Conservation (phyloP, 2,888 invertebrate genomes). For the Andrena hattorfiana region DNA sequence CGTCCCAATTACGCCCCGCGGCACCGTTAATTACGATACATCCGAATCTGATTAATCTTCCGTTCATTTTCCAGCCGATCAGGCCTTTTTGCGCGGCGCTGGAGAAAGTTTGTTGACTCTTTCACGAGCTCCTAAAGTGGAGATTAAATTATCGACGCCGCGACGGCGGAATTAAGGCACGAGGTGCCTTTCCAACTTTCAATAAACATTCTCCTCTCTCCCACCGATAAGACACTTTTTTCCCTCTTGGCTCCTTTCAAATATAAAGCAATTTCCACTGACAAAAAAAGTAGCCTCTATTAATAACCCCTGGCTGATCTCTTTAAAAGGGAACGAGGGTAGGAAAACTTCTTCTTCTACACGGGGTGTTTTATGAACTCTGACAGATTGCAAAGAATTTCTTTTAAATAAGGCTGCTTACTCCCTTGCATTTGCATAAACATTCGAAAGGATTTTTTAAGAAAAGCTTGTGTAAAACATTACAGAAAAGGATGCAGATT, state of each 20-base stretch:
- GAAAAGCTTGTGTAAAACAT: too few species aligned
- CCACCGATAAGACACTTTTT: not conserved
- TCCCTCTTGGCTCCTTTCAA: not conserved
- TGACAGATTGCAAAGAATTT: too few species aligned
- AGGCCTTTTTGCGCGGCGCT: not conserved
- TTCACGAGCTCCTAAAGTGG: not conserved
- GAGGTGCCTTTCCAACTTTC: not conserved
- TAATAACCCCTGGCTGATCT: not conserved
- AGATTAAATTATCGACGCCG: constrained; percentile 23
- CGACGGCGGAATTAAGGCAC: not conserved
- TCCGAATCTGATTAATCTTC: constrained; percentile 39
- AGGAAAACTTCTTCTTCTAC: too few species aligned
- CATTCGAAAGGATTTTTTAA: not conserved
- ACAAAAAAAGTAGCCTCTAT: not conserved
- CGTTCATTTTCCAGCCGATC: constrained; percentile 23
- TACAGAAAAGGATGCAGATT: too few species aligned
- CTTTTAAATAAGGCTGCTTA: too few species aligned
- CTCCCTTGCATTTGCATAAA: too few species aligned
- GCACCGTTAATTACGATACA: constrained; percentile 19
- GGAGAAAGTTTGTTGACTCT: not conserved
- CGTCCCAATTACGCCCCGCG: constrained; percentile 9
- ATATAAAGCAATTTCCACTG: not conserved
- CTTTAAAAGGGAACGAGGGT: too few species aligned
- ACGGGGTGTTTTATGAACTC: too few species aligned
- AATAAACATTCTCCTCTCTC: constrained; percentile 16